A percentile compares a stretch with the other conserved stretches of the same genome.
phyloP scores from a whole-genome alignment of 1,140 invertebrate genomes.

The Drosophila repletoides region DNA sequence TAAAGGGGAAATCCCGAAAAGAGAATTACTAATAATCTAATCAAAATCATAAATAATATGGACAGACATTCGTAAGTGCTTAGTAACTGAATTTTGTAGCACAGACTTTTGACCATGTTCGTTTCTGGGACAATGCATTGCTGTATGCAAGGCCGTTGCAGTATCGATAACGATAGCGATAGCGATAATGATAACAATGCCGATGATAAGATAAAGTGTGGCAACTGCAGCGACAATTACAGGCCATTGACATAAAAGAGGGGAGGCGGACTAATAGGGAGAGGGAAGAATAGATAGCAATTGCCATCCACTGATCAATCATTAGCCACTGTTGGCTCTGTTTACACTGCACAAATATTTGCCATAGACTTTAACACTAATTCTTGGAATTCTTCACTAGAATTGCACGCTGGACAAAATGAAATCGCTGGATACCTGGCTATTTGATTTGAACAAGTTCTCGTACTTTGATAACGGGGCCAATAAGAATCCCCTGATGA shows the following conservation, averaged over 20 bases:
- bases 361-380: neutral
- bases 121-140: neutral
- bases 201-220: slow-evolving; percentile 52
- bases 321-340: slow-evolving; percentile 25
- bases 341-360: neutral
- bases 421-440: slow-evolving; percentile 72
- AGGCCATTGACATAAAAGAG: slow-evolving; percentile 1
- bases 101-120: neutral
- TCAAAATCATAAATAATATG: no score
- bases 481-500: slow-evolving; percentile 70
- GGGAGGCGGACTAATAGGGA: neutral
- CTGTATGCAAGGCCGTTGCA: slow-evolving; percentile 11
- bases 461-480: slow-evolving; percentile 73
- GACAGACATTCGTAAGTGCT: no score
- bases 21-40: no score
- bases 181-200: neutral
- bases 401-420: slow-evolving; percentile 77
- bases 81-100: no score
- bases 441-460: slow-evolving; percentile 74
- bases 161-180: neutral
- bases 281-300: neutral
- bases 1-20: no score
- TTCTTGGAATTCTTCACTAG: slow-evolving; percentile 34
- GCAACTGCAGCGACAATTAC: slow-evolving; percentile 42
- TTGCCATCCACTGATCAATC: slow-evolving; percentile 33